Conservation (phyloP, 2,888 invertebrate species). For the Balanococcus diminutus region DNA sequence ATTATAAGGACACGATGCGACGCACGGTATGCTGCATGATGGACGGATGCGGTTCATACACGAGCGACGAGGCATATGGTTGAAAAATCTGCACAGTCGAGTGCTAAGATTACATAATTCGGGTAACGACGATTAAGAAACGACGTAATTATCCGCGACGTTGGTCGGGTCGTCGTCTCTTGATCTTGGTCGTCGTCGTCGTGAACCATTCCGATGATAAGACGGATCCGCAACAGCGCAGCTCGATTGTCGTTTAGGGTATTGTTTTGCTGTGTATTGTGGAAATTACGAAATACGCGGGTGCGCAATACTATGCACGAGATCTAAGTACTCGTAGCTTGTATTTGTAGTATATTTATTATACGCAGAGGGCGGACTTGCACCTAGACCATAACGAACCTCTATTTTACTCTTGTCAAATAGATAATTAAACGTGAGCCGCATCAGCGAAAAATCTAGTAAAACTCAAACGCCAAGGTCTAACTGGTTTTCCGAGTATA, state of each 20-base stretch:
- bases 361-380: not conserved
- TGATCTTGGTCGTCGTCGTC: not conserved
- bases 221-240: not conserved
- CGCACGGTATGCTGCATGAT: not conserved
- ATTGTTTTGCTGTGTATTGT: not conserved
- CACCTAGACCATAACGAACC: not conserved
- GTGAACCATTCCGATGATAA: conserved; percentile 2
- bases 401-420: conserved; percentile 17
- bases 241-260: not conserved
- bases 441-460: not conserved
- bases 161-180: not conserved
- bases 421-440: not conserved
- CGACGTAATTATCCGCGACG: not conserved
- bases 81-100: not conserved
- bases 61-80: not conserved
- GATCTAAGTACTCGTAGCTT: not conserved
- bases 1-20: not conserved
- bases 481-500: conserved; percentile 3
- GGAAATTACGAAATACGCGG: not conserved
- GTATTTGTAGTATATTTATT: not conserved
- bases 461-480: not conserved
- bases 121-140: conserved; percentile 14
- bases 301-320: not conserved
- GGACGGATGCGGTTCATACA: not conserved
- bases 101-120: not conserved